Percentiles rank a stretch among this genome's conserved stretches.
Conservation (phyloP, 2,797 vertebrate genomes). For the Enteromius mattozi region DNA sequence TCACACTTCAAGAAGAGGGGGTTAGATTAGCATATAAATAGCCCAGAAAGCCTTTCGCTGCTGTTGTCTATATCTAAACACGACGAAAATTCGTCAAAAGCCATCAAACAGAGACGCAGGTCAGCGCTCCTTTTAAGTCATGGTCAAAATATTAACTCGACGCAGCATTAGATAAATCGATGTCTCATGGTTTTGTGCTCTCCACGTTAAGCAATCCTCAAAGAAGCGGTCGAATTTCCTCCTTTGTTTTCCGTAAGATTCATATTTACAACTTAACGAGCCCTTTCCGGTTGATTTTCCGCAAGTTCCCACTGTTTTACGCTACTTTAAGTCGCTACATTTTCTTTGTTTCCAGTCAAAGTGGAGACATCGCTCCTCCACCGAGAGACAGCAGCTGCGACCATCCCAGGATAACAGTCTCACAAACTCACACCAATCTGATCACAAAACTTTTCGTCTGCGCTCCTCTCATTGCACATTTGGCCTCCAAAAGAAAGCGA, state of each 20-base stretch:
- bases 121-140: slow-evolving; percentile 50
- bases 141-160: slow-evolving; percentile 53
- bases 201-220: slow-evolving; percentile 52
- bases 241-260: slow-evolving; percentile 71
- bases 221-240: slow-evolving; percentile 60
- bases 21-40: slow-evolving; percentile 42
- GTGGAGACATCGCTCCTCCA: slow-evolving; percentile 57
- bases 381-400: slow-evolving; percentile 62
- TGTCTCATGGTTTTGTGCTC: slow-evolving; percentile 52
- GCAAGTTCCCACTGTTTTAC: slow-evolving; percentile 8
- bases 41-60: slow-evolving; percentile 12
- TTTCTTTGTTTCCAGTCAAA: slow-evolving; percentile 71
- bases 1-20: slow-evolving; percentile 55
- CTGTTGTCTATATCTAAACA: slow-evolving; percentile 48
- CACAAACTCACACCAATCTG: slow-evolving; percentile 63
- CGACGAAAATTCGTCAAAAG: slow-evolving; percentile 30
- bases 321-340: slow-evolving; percentile 13
- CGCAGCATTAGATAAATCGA: slow-evolving; percentile 57
- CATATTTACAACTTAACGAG: slow-evolving; percentile 56
- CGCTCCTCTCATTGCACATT: background rate
- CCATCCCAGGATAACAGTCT: slow-evolving; percentile 61
- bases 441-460: slow-evolving; percentile 44
- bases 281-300: background rate
- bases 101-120: slow-evolving; percentile 54
- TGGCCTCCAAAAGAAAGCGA: background rate